Evolutionary conservation across 2,113 vertebrate genomes (phyloP), one percentile per base, ranked within the genome.

Genomic region (Centropus unirufus): DNA sequence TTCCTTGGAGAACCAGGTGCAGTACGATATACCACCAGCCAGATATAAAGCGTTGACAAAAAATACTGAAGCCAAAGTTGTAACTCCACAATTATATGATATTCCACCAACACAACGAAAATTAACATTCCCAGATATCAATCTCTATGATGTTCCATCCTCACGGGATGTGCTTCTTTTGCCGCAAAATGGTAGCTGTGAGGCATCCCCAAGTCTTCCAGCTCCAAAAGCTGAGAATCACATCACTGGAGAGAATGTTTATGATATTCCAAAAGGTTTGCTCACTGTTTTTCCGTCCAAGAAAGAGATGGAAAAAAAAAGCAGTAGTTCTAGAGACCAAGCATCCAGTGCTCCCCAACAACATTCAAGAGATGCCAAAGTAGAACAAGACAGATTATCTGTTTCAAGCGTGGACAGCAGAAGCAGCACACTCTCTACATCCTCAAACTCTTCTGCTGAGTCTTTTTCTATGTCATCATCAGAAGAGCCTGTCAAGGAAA

Each of bases 401-500:
- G 39, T 95, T 46, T 96, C 98, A 11, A 87, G 97, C 15, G 88
- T 76, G 1, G 97, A 98, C 34, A 98, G 97, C 94, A 97, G 98
- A 42, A 98, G 97, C 85, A 99, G 98, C 77, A 96, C 97, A 0
- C 83, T 97, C 3, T 99, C 99, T 57, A 98, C 97, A 7, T 98
- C 98, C 51, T 98, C 98, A 30, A 93, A 83, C 19, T 42, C 76
- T 16, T 98, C 98, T 88, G 94, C 90, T 7, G 97, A 98, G 49
- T 98, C 97, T 1, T 96, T 11, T n/a, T 83, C 89, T 34, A 62
- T 86, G 8, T 97, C 96, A n/a, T 98, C 96, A 2, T 94, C 96
- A 0, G 98, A 98, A 83, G 98, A 98, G 4, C 96, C 98, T 29
- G 84, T 77, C 6, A 96, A 96, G 70, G 97, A 98, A 80, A 95